Base-by-base conservation (phyloP, 2,888 invertebrate species). In the Nomada goodeniana region DNA sequence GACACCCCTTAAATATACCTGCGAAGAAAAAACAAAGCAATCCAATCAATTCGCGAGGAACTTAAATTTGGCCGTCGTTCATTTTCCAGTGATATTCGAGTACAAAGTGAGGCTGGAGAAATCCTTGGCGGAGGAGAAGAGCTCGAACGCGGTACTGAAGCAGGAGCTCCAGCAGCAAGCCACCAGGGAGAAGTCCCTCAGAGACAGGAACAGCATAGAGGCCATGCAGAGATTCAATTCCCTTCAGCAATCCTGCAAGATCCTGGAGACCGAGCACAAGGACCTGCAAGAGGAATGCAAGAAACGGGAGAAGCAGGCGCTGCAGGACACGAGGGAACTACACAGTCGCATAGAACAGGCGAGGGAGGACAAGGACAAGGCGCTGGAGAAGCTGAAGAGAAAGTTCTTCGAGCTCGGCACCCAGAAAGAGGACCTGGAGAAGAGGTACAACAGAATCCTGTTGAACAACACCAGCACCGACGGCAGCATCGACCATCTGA, bases 71-170 rank as follows among this genome's bases (percentile, higher is more conserved):
- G n/a, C 1, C 2, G 29, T 9, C 10, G 0, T 52, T 82, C 57
- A 3, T 52, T 76, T 89, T 86, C 0, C 86, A 93, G 93, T 93
- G 53, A 92, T 93, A 72, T 93, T 92, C 77, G 93, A 93, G 80
- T 93, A 93, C 88, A 93, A 93, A 86, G 89, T 91, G 5, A 91
- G 92, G 0, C 47, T 93, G 75, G 93, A 93, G 67, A 93, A 93
- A 67, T 92, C 92, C 2, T 79, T 93, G 64, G 91, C 92, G 20
- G 93, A 93, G 77, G 93, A 93, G 82, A 93, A 93, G 71, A 93
- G 90, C 47, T 91, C 93, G 9, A 93, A 93, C 57, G 90, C 90
- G 0, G 92, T 91, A 1, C 90, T 90, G 7, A 93, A 92, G 68
- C 92, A 93, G 74, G 93, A 93, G 77, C 86, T 94, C 9, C 92